Percentiles rank a stretch among this genome's conserved stretches.
phyloP scores from a whole-genome alignment of 2,888 invertebrate species.

The Nomada goodeniana region DNA sequence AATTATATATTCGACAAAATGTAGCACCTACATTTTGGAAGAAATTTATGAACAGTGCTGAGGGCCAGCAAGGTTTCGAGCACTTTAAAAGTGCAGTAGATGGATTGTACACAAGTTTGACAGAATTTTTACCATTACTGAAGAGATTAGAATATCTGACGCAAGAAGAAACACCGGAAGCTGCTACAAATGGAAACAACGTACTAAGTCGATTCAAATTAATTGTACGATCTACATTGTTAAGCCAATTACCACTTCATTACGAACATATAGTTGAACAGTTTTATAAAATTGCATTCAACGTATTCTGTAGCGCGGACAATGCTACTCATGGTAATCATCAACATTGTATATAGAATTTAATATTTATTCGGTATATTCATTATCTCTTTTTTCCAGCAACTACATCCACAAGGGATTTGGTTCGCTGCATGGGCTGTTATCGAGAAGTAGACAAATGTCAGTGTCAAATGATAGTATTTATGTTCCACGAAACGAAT shows the following conservation, averaged over 20 bases:
- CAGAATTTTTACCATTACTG: conserved; percentile 86
- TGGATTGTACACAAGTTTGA: conserved; percentile 86
- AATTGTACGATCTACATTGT: conserved; percentile 87
- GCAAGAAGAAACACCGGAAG: conserved; percentile 52
- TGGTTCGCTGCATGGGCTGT: conserved; percentile 90
- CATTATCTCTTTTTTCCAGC: conserved; percentile 37
- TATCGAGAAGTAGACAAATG: conserved; percentile 87
- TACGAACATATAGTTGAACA: conserved; percentile 89
- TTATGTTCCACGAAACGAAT: conserved; percentile 92
- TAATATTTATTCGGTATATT: background rate
- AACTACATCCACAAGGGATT: conserved; percentile 86
- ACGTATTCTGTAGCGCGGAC: conserved; percentile 87
- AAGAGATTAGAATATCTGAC: conserved; percentile 86
- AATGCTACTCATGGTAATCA: conserved; percentile 70
- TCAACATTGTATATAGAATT: background rate
- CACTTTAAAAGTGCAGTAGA: conserved; percentile 89
- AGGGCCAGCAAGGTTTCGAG: conserved; percentile 87
- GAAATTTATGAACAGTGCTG: conserved; percentile 86
- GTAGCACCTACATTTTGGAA: conserved; percentile 89
- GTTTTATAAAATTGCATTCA: conserved; percentile 92
- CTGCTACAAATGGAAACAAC: conserved; percentile 85
- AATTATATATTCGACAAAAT: conserved; percentile 87
- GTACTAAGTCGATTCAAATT: conserved; percentile 87
- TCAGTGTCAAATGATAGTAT: conserved; percentile 88
- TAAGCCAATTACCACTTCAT: conserved; percentile 90